Evolutionary conservation across 1,140 invertebrate species (phyloP), one percentile per base, ranked within the genome.

Genomic region (Euglossa dilemma): DNA sequence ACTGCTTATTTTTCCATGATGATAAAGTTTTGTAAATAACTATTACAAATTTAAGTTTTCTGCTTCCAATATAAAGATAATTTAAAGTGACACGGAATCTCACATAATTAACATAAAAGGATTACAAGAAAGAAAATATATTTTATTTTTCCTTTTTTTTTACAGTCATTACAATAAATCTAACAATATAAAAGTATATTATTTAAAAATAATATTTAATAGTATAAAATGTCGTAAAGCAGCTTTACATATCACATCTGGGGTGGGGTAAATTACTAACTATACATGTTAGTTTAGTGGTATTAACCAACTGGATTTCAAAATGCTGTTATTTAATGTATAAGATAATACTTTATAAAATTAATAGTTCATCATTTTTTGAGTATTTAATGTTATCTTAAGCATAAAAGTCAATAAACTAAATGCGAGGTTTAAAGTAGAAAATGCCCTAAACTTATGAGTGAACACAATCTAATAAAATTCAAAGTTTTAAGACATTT

Each of bases 181-280:
- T 92, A 92, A 91, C 86, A 89, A 89, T 88, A 91, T 90, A 92
- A 92, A 92, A 89, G 85, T 89, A 91, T 91, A 92, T 92, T 90
- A 90, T 90, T 71, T 91, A 91, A 90, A 89, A 89, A 91, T 92
- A 91, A 90, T 91, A 90, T 69, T 83, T 91, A 92, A 87, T 92
- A 89, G 86, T 90, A 92, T 91, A 92, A 93, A 92, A 92, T 92
- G 70, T 89, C 91, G 90, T 93, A 94, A 93, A 93, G 89, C 90
- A 94, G 90, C 92, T 94, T 94, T 94, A 94, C 92, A 94, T 94
- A 94, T 94, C 93, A 94, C 93, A 94, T 94, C 91, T 93, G 92
- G 89, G 89, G 90, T 89, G 87, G 89, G 90, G 84, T 92, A 91
- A 87, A 90, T 90, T 89, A 89, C 59, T 85, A 84, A 89, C 77